Evolutionary conservation across 2,113 vertebrate species (phyloP).

Genomic region (Piprites chloris): DNA sequence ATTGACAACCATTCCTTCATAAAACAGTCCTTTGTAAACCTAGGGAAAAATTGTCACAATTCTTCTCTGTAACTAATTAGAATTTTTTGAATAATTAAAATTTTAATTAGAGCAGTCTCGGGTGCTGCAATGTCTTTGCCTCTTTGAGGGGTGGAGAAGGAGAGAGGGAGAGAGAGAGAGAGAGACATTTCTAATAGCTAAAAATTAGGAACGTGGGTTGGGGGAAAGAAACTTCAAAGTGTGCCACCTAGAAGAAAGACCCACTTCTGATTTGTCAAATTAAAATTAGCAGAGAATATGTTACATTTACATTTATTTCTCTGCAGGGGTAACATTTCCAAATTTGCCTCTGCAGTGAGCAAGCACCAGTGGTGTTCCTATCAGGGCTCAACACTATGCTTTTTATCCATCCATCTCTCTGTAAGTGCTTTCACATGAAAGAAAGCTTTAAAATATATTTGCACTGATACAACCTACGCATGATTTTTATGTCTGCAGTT

Average conservation of each 20-base stretch:
- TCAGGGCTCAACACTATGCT: not conserved
- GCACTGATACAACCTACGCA: not conserved
- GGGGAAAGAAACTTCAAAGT: not conserved
- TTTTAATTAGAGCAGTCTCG: not conserved
- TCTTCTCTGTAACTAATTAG: not conserved
- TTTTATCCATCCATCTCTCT: not conserved
- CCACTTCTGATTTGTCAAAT: not conserved
- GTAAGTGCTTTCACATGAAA: not conserved
- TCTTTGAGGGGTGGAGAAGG: not conserved
- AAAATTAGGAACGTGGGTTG: not conserved
- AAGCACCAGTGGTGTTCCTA: not conserved
- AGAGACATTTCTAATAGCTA: not conserved
- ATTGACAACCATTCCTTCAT: not conserved
- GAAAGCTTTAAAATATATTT: conserved; percentile 35
- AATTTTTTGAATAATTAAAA: not conserved
- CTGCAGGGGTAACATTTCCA: not conserved
- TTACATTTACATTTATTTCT: not conserved
- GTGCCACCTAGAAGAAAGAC: not conserved
- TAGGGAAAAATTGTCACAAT: not conserved
- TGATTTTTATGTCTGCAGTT: conserved; percentile 13
- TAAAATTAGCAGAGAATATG: not conserved
- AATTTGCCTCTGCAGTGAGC: not conserved
- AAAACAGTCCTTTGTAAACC: not conserved
- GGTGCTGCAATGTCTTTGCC: not conserved
- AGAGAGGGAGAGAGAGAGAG: accelerated